Percentiles rank a stretch among this genome's conserved stretches.
Evolutionary conservation across 1,140 invertebrate species (phyloP).

Genomic region (Tetramorium parvispinum): DNA sequence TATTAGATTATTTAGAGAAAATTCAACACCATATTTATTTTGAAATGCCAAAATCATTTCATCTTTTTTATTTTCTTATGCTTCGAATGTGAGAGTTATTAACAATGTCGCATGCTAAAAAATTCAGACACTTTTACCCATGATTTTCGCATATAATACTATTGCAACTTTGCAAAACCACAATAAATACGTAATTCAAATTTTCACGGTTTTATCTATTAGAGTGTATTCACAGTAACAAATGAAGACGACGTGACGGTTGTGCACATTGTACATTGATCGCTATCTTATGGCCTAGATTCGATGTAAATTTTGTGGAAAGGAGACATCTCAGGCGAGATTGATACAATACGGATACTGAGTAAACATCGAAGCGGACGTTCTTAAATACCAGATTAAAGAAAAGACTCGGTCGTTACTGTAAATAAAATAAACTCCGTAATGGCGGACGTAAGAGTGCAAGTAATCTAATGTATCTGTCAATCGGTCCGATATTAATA

Average conservation of each 20-base stretch:
- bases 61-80: too few species aligned
- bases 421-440: neutral
- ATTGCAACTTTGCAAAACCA: neutral
- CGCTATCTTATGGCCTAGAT: constrained; percentile 37
- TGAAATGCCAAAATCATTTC: too few species aligned
- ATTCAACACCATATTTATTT: too few species aligned
- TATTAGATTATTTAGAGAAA: too few species aligned
- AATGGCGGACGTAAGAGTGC: neutral
- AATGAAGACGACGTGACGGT: neutral
- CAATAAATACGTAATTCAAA: neutral
- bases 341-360: neutral
- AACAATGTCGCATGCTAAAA: neutral
- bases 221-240: neutral
- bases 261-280: constrained; percentile 18
- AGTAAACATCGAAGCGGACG: neutral
- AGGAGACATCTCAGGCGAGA: neutral
- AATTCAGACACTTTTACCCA: neutral
- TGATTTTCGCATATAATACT: neutral
- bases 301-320: constrained; percentile 36
- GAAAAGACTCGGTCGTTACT: neutral
- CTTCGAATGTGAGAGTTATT: neutral
- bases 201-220: neutral
- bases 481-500: neutral
- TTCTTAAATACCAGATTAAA: neutral
- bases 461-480: neutral